A percentile compares a stretch with the other conserved stretches of the same genome.
phyloP scores from a whole-genome alignment of 1,140 invertebrate species.

The Drosophila burlai region DNA sequence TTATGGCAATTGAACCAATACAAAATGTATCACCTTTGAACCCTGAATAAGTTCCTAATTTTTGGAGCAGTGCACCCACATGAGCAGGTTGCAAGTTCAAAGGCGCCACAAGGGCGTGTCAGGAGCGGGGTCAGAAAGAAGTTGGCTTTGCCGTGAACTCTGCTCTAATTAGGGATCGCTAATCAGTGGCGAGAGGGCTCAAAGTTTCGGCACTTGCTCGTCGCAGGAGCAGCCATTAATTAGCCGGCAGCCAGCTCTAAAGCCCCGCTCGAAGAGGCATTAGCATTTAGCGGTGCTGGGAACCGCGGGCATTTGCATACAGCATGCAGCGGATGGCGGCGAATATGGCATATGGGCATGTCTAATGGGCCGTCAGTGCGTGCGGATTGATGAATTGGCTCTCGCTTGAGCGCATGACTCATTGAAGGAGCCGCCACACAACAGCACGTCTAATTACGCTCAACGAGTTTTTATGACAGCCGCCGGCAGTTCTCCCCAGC shows the following conservation, averaged over 20 bases:
- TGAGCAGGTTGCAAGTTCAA: conserved; percentile 48
- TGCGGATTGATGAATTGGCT: conserved; percentile 51
- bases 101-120: conserved; percentile 41
- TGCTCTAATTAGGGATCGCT: conserved; percentile 47
- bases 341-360: conserved; percentile 23
- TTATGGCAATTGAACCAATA: background rate
- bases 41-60: background rate
- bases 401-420: conserved; percentile 54
- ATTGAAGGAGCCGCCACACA: conserved; percentile 53
- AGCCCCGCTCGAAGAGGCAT: conserved; percentile 9
- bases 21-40: conserved; percentile 1
- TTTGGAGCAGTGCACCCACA: conserved; percentile 17
- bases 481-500: conserved; percentile 3
- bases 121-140: conserved; percentile 6
- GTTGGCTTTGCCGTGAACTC: conserved; percentile 30
- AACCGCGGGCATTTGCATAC: conserved; percentile 40
- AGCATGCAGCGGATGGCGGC: conserved; percentile 2
- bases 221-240: conserved; percentile 33
- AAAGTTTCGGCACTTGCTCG: conserved; percentile 19
- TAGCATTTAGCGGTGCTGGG: conserved; percentile 26
- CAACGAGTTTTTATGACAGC: conserved; percentile 67
- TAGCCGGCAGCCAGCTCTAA: conserved; percentile 13
- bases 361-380: conserved; percentile 51
- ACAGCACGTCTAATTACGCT: conserved; percentile 70
- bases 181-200: conserved; percentile 33